Evolutionary conservation across 2,113 vertebrate genomes (phyloP), one percentile per base, ranked within the genome.

Genomic region (Meriones unguiculatus): DNA sequence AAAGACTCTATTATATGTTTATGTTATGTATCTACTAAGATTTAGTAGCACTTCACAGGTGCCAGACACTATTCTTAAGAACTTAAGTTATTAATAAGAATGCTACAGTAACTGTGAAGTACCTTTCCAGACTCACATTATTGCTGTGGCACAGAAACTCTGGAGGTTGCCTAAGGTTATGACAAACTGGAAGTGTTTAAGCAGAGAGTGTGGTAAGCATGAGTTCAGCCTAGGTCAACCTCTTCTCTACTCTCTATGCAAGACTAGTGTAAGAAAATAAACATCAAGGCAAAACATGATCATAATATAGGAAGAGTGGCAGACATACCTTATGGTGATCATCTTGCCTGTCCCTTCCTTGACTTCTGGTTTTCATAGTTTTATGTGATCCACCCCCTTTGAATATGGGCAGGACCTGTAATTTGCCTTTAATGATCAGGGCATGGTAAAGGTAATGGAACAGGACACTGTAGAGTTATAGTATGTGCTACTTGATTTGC

Each of bases 41-140:
- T 88, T 91, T 62, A 35, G 22, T 28, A 94, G 28, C 35, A 62
- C 35, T 96, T 92, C 70, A 75, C 90, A 52, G 62, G 25, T 62
- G 30, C 50, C n/a, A 90, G 41, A 13, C 1, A 54, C 41, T 67
- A 35, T 73, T 93, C 50, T 65, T 86, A n/a, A 82, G 41, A 46
- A 72, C 38, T 90, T 64, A 81, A 88, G 52, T 87, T 76, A 72
- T 67, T 92, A 64, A n/a, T 70, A 38, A 46, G 90, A 86, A 10
- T 82, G 28, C 22, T 89, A 84, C 59, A 41, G 38, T 64, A 28
- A 50, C 41, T 84, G 7, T 14, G 70, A 95, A 57, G 65, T 46
- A 85, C 87, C 32, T 35, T 75, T 75, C 59, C 5, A 62, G 82
- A 52, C 5, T 89, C 14, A 88, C 81, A 87, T 95, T 69, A 87